Conservation (phyloP, 2,797 vertebrate species). For the Coregonus sp. region DNA sequence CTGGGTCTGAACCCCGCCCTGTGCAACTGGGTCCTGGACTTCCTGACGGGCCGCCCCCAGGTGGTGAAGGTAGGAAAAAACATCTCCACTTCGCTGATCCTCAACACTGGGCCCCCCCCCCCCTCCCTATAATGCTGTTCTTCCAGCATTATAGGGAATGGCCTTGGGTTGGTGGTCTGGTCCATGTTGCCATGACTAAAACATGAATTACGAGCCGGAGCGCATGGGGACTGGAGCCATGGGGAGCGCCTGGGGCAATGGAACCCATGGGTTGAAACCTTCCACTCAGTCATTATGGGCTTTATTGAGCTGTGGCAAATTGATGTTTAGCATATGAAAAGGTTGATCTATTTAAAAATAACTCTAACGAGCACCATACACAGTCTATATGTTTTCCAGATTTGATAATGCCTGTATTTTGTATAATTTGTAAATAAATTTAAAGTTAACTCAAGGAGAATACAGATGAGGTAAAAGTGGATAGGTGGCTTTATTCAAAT, state of each 20-base stretch:
- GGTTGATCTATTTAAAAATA: neutral
- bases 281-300: neutral
- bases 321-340: neutral
- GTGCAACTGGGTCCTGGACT: too few species aligned
- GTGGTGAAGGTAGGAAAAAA: too few species aligned
- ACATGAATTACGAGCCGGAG: conserved; percentile 6
- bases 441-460: neutral
- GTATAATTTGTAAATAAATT: neutral
- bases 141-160: conserved; percentile 1
- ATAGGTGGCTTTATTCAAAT: neutral
- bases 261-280: neutral
- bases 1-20: too few species aligned
- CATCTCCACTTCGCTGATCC: too few species aligned
- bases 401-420: neutral
- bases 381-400: neutral
- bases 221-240: neutral
- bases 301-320: neutral
- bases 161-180: neutral
- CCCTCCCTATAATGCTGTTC: neutral
- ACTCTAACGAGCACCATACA: neutral
- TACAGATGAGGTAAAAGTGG: neutral
- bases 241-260: neutral
- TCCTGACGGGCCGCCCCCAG: too few species aligned
- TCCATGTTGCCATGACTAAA: conserved; percentile 10
- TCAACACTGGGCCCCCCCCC: too few species aligned